Base-by-base conservation (phyloP, 1,140 invertebrate genomes). In the Microplitis mediator region DNA sequence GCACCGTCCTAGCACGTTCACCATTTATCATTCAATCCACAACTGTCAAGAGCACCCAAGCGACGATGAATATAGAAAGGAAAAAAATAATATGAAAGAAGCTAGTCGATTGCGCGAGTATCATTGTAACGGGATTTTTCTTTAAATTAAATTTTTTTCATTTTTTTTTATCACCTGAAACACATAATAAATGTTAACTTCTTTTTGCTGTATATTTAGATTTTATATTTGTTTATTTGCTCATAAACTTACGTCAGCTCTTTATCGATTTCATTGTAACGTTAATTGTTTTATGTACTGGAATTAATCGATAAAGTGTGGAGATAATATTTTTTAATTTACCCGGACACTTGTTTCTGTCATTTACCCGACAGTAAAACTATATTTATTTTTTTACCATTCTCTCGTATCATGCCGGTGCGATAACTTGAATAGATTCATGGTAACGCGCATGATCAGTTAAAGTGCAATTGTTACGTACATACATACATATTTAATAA, bases 21-120 rank as follows among this genome's bases (percentile, higher is more conserved):
- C 54, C 36, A 36, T 72, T 56, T 66, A 72, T 72, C 64, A 64
- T 72, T 69, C 36, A 54, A 58, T 54, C 34, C 51, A 66, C 54
- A 50, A 45, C 14, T 71, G 45, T 64, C 68, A 58, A 32, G 54
- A 64, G 62, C 62, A 64, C 34, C 45, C 62, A 35, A 64, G 36
- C 62, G 62, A 64, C 62, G 62, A 64, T 64, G 62, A 64, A 64
- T 45, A 64, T 64, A 64, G 62, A 64, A 45, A 64, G 62, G 62
- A 62, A 36, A 62, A 36, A 62, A 36, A 16, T 23, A 1, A 23
- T 45, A 64, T 31, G 31, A 61, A 23, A 32, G 58, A 61, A 64
- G 45, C 8, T 13, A 50, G 31, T 64, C 62, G 35, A 64, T 64
- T 64, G 62, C 62, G 45, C 62, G 4, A 23, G 62, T 45, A 14